A percentile compares a stretch with the other conserved stretches of the same genome.
Evolutionary conservation across 1,140 invertebrate genomes (phyloP).

Genomic region (Ceratosolen fusciceps): DNA sequence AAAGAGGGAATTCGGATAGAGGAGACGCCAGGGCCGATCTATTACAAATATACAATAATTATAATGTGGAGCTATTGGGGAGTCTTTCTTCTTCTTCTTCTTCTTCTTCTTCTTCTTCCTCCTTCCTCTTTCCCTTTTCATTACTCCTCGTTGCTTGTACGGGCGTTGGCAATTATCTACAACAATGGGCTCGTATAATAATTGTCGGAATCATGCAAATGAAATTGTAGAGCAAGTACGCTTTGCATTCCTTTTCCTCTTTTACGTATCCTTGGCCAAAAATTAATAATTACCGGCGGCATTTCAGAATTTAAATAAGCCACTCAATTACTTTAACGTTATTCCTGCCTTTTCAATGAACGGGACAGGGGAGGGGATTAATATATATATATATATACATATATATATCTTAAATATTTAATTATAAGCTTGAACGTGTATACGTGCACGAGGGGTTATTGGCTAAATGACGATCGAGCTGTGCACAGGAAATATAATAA

Average conservation of each 20-base stretch:
- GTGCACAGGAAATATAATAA: too few relatives aligned
- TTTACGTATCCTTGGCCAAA: neutral
- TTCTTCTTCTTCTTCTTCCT: too few relatives aligned
- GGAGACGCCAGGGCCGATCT: neutral
- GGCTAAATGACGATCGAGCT: too few relatives aligned
- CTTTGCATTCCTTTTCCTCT: neutral
- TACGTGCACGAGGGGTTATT: too few relatives aligned
- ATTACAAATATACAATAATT: constrained; percentile 12
- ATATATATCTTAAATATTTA: neutral
- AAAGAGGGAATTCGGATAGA: neutral
- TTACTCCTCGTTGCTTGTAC: neutral
- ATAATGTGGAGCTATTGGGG: neutral
- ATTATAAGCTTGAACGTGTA: neutral
- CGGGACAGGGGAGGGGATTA: too few relatives aligned
- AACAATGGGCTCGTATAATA: neutral
- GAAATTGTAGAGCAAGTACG: neutral
- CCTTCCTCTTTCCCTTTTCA: too few relatives aligned
- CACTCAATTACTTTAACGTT: neutral
- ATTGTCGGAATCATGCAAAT: neutral
- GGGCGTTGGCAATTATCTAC: too few relatives aligned
- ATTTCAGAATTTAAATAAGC: neutral
- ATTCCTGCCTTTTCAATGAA: neutral
- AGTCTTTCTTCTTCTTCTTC: neutral
- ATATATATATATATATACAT: too few relatives aligned
- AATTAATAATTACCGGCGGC: neutral